Evolutionary conservation across 2,113 vertebrate species (phyloP).

Genomic region (Pantherophis guttatus): DNA sequence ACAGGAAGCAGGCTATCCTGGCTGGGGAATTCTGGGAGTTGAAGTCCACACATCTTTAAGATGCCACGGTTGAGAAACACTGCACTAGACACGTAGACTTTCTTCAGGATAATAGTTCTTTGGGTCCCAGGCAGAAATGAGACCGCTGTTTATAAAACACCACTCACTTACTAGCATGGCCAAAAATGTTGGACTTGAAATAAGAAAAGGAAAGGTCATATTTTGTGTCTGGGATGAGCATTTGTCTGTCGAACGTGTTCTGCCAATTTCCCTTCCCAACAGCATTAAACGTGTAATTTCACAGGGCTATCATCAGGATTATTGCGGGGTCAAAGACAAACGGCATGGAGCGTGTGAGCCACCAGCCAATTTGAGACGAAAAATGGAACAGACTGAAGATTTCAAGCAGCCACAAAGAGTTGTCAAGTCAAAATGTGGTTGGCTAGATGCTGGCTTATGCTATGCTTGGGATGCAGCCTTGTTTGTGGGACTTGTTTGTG

Average conservation of each 20-base stretch:
- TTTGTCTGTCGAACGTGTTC: neutral
- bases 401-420: neutral
- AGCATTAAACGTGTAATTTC: neutral
- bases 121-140: neutral
- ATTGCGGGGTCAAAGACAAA: neutral
- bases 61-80: neutral
- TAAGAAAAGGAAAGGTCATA: neutral
- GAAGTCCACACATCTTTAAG: neutral
- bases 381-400: neutral
- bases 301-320: neutral
- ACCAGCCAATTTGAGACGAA: neutral
- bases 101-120: neutral
- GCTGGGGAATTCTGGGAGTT: neutral
- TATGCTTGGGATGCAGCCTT: neutral
- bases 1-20: neutral
- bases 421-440: neutral
- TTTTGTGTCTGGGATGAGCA: neutral
- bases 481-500: neutral
- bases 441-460: neutral
- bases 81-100: neutral
- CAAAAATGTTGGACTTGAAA: neutral
- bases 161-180: neutral
- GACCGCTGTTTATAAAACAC: neutral
- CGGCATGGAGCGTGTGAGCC: neutral
- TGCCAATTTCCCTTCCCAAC: neutral